These are phyloP conservation scores for Sminthurinus signatus DNA, from an alignment of 1,140 invertebrate species.

Conservation along the genomic window DNA sequence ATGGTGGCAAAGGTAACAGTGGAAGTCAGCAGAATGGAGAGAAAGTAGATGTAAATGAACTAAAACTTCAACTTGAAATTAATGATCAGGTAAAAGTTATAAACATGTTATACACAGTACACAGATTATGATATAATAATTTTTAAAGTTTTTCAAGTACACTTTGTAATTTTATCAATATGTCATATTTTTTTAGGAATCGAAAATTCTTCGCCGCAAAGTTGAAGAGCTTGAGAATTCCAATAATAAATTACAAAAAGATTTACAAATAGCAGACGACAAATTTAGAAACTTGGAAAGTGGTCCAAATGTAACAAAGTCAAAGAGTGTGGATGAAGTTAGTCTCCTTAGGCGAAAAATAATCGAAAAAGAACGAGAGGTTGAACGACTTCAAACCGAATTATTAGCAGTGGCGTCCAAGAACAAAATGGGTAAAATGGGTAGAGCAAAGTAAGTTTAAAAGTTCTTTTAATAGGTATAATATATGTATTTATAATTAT, in stretches of 20 bases:
- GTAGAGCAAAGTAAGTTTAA: constrained; percentile 21
- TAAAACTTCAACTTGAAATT: constrained; percentile 30
- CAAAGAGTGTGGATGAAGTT: constrained; percentile 57
- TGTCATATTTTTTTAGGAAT: constrained; percentile 57
- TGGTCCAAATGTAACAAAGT: constrained; percentile 33
- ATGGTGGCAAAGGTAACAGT: constrained; percentile 60
- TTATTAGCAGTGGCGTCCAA: constrained; percentile 56
- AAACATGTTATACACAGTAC: neutral
- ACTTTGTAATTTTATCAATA: no score
- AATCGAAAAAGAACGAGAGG: constrained; percentile 74
- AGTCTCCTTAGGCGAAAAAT: constrained; percentile 64
- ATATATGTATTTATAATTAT: neutral
- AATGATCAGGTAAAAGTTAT: constrained; percentile 29
- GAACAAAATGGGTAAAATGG: constrained; percentile 53
- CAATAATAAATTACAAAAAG: constrained; percentile 64
- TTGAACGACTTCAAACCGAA: constrained; percentile 66
- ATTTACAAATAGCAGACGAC: constrained; percentile 68
- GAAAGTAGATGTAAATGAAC: constrained; percentile 17
- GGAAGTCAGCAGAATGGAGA: constrained; percentile 20
- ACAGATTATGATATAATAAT: neutral
- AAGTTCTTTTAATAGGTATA: neutral
- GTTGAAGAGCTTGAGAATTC: constrained; percentile 76
- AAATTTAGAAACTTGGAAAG: constrained; percentile 49
- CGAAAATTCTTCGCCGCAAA: constrained; percentile 68
- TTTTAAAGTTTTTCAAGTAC: neutral